Evolutionary conservation across 2,888 invertebrate genomes (phyloP), one percentile per base, ranked within the genome.

Genomic region (Limnephilus rhombicus): DNA sequence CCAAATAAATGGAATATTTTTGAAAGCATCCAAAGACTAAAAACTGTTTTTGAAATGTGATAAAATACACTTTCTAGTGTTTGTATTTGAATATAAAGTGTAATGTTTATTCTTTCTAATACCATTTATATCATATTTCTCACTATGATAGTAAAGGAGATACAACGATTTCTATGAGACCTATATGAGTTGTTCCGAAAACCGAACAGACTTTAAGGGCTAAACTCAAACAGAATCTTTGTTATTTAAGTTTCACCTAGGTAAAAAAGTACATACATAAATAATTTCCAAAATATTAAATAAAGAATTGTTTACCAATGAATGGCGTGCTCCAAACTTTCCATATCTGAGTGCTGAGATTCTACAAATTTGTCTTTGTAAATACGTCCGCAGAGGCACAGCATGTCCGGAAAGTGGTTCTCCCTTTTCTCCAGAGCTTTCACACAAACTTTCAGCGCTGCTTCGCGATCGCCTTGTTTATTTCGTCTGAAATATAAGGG

Each of bases 331-430:
- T 98, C 97, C 94, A 99, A 96, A 94, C 99, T 98, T 88, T 98
- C 98, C 94, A 97, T 97, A 95, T 99, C 99, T 3, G 97, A 97
- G 95, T 99, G 99, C 94, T 98, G 97, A 85, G 99, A 99, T 96
- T 99, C 99, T 18, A 99, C 99, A 96, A 99, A 99, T 95, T 98
- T 99, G 95, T 99, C 99, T 95, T 99, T 99, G 95, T 99, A 99
- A 94, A 99, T 99, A 93, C 99, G 97, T 0, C 99, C 99, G 94
- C 99, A 99, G 3, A 99, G 96, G 94, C 99, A 99, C 89, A 99
- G 95, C 98, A 99, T 99, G 95, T 99, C 99, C 0, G 99, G 99
- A 94, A 99, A 99, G 94, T 98, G 98, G 95, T 99, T 99, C 95
- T 99, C 99, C 95, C 98, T 98, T 95, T 98, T 98, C 94, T 99